Evolutionary conservation across 2,113 vertebrate species (phyloP).

Genomic region (Semnornis frantzii): DNA sequence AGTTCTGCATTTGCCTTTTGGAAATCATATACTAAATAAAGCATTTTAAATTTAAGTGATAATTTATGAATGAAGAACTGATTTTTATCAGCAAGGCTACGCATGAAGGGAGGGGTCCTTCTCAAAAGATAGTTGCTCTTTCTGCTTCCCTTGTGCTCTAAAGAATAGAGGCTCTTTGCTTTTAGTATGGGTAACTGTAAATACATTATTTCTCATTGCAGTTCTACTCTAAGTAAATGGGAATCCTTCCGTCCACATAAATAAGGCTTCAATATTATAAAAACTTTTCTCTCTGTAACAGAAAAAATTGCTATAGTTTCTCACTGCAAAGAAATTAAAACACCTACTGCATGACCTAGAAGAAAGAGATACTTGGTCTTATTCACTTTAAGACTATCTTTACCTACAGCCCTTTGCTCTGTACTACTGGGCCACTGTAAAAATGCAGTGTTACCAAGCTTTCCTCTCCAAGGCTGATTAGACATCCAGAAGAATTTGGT

Average conservation of each 20-base stretch:
- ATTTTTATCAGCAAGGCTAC: not conserved
- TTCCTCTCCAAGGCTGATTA: not conserved
- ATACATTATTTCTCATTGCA: not conserved
- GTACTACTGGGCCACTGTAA: not conserved
- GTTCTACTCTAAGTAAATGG: not conserved
- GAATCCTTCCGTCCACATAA: not conserved
- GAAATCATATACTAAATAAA: not conserved
- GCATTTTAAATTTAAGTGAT: not conserved
- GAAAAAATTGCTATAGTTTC: not conserved
- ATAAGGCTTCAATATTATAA: not conserved
- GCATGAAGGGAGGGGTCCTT: not conserved
- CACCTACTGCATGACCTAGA: not conserved
- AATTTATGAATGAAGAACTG: not conserved
- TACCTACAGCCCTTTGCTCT: not conserved
- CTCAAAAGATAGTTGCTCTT: not conserved
- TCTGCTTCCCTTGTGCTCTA: not conserved
- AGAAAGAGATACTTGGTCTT: not conserved
- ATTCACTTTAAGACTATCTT: not conserved
- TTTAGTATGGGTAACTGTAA: not conserved
- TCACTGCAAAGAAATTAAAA: not conserved
- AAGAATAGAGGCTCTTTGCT: not conserved
- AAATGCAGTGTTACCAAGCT: not conserved
- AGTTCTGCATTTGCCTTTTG: not conserved
- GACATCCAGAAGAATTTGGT: not conserved
- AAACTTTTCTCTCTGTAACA: not conserved